These are phyloP conservation scores for Lepisosteus osseus DNA, from an alignment of 2,113 vertebrate species.

Conservation along the genomic window DNA sequence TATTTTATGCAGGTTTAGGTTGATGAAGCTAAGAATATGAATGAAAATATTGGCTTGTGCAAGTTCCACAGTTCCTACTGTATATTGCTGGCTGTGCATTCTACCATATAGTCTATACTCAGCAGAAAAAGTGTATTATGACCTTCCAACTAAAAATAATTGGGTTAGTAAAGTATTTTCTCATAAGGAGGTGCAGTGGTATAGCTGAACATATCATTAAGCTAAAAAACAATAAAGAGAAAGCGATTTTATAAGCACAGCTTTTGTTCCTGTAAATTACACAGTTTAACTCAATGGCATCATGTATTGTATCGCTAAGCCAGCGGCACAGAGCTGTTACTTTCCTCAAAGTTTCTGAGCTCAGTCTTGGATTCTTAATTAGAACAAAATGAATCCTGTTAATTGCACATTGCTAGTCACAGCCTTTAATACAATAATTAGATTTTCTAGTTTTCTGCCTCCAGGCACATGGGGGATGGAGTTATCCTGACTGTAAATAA, in stretches of 20 bases:
- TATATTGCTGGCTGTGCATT: conserved; percentile 23
- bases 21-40: conserved; percentile 24
- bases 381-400: conserved; percentile 43
- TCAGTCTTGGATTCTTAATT: conserved; percentile 21
- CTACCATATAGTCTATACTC: conserved; percentile 27
- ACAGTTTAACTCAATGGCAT: conserved; percentile 34
- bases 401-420: conserved; percentile 40
- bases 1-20: conserved; percentile 28
- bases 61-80: conserved; percentile 18
- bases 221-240: conserved; percentile 12
- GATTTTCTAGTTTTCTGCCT: conserved; percentile 35
- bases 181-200: conserved; percentile 18
- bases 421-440: conserved; percentile 39
- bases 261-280: conserved; percentile 21
- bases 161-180: conserved; percentile 25
- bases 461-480: conserved; percentile 15
- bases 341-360: conserved; percentile 30
- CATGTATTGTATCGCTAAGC: conserved; percentile 25
- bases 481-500: no score
- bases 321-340: conserved; percentile 16
- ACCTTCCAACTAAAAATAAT: conserved; percentile 12
- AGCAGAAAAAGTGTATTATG: conserved; percentile 26
- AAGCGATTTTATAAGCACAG: conserved; percentile 12
- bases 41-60: conserved; percentile 32
- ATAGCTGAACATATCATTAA: conserved; percentile 22